Percentiles rank a stretch among this genome's conserved stretches.
These are phyloP conservation scores for Brachionus plicatilis DNA, from an alignment of 1,140 invertebrate species.

Conservation along the genomic window DNA sequence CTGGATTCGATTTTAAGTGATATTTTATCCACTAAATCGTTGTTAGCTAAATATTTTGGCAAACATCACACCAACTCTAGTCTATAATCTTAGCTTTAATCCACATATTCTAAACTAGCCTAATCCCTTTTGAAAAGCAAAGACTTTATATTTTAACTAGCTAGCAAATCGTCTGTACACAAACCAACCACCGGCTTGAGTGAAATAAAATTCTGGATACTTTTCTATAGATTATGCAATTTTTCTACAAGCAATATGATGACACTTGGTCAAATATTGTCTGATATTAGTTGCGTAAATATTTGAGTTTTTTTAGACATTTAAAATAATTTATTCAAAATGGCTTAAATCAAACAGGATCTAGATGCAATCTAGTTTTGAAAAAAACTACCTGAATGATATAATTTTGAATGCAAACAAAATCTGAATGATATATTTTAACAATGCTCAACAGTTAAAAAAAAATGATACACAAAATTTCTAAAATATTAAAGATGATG, in stretches of 20 bases:
- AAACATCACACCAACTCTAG: background rate
- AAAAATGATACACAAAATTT: background rate
- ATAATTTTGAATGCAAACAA: background rate
- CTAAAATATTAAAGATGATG: background rate
- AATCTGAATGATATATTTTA: background rate
- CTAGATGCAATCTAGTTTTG: background rate
- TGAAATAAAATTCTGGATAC: background rate
- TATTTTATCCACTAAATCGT: background rate
- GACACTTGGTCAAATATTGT: background rate
- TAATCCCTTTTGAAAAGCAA: background rate
- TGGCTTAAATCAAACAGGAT: background rate
- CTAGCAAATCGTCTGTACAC: background rate
- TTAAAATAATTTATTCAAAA: background rate
- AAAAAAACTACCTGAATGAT: background rate
- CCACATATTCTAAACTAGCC: background rate
- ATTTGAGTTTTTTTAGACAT: background rate
- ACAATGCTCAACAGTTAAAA: background rate
- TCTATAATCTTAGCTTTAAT: background rate
- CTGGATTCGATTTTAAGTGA: background rate
- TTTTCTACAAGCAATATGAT: background rate
- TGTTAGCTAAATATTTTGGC: background rate
- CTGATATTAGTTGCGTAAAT: background rate
- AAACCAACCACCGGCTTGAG: background rate
- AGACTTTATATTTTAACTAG: background rate
- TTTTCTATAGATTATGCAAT: background rate